Conservation (phyloP, 92 coral and sea anemone species). For the Palythoa heliodiscus region DNA sequence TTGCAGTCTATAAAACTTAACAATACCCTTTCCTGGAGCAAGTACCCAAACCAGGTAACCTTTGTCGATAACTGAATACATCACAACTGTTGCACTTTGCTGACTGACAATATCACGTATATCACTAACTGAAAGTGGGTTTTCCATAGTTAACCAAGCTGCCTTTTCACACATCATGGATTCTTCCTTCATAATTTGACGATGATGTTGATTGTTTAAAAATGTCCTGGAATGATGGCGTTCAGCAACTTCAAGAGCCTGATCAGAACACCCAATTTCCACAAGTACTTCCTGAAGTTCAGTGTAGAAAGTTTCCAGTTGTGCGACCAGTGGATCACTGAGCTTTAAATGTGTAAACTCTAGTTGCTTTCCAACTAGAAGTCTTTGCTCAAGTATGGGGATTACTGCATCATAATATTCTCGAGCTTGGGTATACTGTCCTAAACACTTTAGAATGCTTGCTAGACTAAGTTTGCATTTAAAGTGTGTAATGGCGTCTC, state of each 20-base stretch:
- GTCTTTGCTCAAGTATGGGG: conserved; percentile 72
- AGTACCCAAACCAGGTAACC: conserved; percentile 79
- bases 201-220: conserved; percentile 61
- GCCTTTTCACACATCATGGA: neutral
- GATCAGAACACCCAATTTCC: conserved; percentile 65
- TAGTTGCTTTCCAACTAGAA: conserved; percentile 53
- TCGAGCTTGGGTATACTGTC: conserved; percentile 65
- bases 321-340: conserved; percentile 56
- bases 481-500: conserved; percentile 63
- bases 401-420: conserved; percentile 73
- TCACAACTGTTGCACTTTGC: conserved; percentile 55
- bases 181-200: conserved; percentile 42
- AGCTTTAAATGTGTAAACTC: conserved; percentile 21
- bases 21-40: conserved; percentile 69
- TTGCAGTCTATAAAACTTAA: conserved; percentile 70
- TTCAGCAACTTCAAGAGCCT: conserved; percentile 79
- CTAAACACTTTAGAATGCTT: conserved; percentile 65
- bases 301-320: conserved; percentile 65
- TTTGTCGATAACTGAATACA: conserved; percentile 63
- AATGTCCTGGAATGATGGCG: conserved; percentile 69
- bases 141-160: neutral
- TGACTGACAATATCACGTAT: conserved; percentile 50
- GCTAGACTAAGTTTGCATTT: conserved; percentile 67
- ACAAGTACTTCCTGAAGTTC: conserved; percentile 78
- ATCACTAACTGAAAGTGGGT: conserved; percentile 67